Percentiles rank a stretch among this genome's conserved stretches.
phyloP scores from a whole-genome alignment of 1,140 invertebrate species.

The Rhyacophila brunnea region DNA sequence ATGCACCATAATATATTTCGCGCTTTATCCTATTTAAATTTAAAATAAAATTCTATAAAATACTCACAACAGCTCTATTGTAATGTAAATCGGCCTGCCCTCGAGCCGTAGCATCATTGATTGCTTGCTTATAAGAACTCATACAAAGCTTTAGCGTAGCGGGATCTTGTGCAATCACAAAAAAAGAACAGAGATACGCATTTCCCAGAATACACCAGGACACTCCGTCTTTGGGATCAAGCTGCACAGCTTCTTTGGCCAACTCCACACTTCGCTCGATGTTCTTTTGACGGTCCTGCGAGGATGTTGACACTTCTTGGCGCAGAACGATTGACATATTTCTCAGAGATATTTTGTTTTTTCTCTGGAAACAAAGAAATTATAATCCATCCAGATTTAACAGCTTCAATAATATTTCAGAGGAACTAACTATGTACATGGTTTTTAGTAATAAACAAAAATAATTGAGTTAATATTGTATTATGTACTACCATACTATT shows the following conservation, averaged over 20 bases:
- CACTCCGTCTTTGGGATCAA: slow-evolving; percentile 78
- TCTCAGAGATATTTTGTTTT: slow-evolving; percentile 76
- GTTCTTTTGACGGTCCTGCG: slow-evolving; percentile 60
- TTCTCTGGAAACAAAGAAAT: slow-evolving; percentile 56
- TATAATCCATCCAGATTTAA: too few species aligned
- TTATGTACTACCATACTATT: too few species aligned
- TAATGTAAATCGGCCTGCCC: slow-evolving; percentile 81
- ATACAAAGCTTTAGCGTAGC: slow-evolving; percentile 71
- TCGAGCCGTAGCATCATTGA: slow-evolving; percentile 69
- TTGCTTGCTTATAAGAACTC: slow-evolving; percentile 80
- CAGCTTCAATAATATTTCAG: too few species aligned
- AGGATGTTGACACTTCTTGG: slow-evolving; percentile 59
- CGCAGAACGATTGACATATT: slow-evolving; percentile 83
- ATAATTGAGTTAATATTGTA: too few species aligned
- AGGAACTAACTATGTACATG: too few species aligned
- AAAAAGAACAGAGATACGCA: slow-evolving; percentile 81
- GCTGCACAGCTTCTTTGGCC: slow-evolving; percentile 79
- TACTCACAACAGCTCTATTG: slow-evolving; percentile 78
- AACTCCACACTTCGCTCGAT: slow-evolving; percentile 73
- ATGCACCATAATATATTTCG: too few species aligned
- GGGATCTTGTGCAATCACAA: slow-evolving; percentile 72
- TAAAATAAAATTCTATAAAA: neutral
- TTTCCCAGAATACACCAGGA: slow-evolving; percentile 87
- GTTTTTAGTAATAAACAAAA: too few species aligned
- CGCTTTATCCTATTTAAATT: too few species aligned